Conservation (phyloP, 2,113 vertebrate genomes). For the Albula goreensis region DNA sequence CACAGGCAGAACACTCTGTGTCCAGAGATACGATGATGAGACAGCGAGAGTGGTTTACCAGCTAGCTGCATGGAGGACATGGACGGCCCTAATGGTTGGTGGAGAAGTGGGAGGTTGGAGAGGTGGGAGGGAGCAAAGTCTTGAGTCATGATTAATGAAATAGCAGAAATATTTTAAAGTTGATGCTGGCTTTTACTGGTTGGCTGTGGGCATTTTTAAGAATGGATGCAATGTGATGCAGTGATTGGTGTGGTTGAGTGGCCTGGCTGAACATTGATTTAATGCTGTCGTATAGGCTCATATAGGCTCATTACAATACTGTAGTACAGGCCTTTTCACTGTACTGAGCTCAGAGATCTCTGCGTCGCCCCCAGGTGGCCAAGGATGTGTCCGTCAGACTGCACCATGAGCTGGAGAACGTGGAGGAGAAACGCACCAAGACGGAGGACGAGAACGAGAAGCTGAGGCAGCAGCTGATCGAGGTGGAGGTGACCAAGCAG, state of each 20-base stretch:
- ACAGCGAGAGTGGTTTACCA: no score
- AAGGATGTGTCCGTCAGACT: constrained; percentile 97
- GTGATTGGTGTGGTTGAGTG: neutral
- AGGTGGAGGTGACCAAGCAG: constrained; percentile 94
- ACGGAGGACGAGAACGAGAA: constrained; percentile 98
- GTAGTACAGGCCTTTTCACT: neutral
- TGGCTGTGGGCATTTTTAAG: neutral
- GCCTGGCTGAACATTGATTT: neutral
- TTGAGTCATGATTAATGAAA: neutral
- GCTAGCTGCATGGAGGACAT: no score
- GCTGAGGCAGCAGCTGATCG: constrained; percentile 90
- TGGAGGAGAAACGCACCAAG: constrained; percentile 93
- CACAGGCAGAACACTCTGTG: no score
- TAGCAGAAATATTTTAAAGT: neutral
- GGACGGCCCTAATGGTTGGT: no score
- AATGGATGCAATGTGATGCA: neutral
- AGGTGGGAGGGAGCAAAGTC: no score
- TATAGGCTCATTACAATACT: neutral
- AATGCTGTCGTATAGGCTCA: neutral
- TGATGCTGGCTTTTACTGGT: neutral
- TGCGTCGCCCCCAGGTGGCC: constrained; percentile 78
- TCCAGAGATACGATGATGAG: no score
- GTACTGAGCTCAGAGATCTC: neutral
- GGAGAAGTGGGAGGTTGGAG: no score
- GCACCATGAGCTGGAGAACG: constrained; percentile 95